Percentiles rank a stretch among this genome's conserved stretches.
Conservation (phyloP, 2,888 invertebrate species). For the Candidula unifasciata region DNA sequence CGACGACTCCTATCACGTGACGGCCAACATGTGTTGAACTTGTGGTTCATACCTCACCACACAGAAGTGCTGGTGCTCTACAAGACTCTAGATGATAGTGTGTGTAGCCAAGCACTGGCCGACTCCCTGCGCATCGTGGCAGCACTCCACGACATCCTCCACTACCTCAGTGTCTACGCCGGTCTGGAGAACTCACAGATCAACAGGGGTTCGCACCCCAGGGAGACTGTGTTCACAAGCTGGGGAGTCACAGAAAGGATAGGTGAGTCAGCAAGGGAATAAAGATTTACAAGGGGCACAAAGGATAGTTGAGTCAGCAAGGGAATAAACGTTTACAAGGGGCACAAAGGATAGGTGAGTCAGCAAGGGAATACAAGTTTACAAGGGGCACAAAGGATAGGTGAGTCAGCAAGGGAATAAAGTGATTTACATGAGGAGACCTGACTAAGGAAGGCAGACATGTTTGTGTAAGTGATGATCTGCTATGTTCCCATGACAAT, state of each 20-base stretch:
- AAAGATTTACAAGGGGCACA: constrained; percentile 60
- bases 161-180: constrained; percentile 76
- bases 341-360: constrained; percentile 73
- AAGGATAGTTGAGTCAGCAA: constrained; percentile 66
- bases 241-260: constrained; percentile 77
- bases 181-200: constrained; percentile 73
- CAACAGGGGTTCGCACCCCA: constrained; percentile 68
- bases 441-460: too few species aligned
- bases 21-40: constrained; percentile 74
- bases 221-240: constrained; percentile 74
- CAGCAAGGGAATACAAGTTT: not conserved
- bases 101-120: constrained; percentile 67
- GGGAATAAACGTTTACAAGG: not conserved
- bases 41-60: constrained; percentile 78
- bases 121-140: constrained; percentile 70
- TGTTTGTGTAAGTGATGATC: too few species aligned
- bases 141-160: constrained; percentile 76
- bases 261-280: constrained; percentile 55
- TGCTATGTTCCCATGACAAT: too few species aligned
- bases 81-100: constrained; percentile 70
- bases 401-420: constrained; percentile 47
- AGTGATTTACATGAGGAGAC: not conserved
- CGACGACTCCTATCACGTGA: constrained; percentile 72
- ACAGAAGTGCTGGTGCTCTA: constrained; percentile 75
- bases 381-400: constrained; percentile 73